Evolutionary conservation across 1,140 invertebrate genomes (phyloP).

Genomic region (Chrysomallon squamiferum): DNA sequence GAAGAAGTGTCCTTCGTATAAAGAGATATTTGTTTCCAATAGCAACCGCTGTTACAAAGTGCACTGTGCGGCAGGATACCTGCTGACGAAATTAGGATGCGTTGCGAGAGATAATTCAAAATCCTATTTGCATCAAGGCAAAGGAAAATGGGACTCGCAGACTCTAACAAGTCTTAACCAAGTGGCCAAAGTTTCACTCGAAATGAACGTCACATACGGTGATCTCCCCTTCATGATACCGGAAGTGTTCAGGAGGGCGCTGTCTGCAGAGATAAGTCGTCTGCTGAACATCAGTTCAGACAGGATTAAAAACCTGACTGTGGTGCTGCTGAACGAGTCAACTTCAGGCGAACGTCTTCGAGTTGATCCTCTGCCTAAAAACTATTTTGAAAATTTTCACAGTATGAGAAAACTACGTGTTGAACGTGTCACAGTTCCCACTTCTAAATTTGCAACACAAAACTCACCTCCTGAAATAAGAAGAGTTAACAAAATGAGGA

Average conservation of each 20-base stretch:
- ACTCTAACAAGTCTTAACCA: no score
- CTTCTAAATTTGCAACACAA: no score
- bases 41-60: not conserved
- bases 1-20: not conserved
- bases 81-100: not conserved
- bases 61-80: not conserved
- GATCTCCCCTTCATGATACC: conserved; percentile 21
- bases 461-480: no score
- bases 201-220: conserved; percentile 29
- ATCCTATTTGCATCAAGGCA: no score
- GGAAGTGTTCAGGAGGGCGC: conserved; percentile 18
- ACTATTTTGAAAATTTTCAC: no score
- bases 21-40: not conserved
- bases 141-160: no score
- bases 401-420: no score
- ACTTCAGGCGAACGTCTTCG: not conserved
- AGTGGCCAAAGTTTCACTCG: conserved; percentile 17
- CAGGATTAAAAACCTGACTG: conserved; percentile 43
- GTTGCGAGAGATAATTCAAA: no score
- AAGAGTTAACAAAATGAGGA: no score
- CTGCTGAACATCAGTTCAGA: conserved; percentile 40
- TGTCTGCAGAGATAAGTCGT: conserved; percentile 20
- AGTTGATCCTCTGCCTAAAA: conserved; percentile 7
- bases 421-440: no score
- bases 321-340: conserved; percentile 18